phyloP scores from a whole-genome alignment of 2,888 invertebrate genomes.

The Fragum sueziense region DNA sequence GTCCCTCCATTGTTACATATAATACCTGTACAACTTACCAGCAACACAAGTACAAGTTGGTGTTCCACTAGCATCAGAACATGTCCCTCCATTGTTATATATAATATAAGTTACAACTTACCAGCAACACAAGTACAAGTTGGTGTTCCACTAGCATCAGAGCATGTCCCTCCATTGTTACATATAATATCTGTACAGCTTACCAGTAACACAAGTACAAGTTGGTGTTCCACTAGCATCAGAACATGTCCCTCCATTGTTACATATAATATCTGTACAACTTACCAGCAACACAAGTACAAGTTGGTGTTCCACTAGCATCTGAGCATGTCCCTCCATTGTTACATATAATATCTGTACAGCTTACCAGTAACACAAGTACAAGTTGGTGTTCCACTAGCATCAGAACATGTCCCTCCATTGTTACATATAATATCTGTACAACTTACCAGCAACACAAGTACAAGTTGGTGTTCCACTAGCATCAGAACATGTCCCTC shows the following conservation, averaged over 20 bases:
- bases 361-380: slow-evolving; percentile 11
- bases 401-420: background rate
- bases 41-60: slow-evolving; percentile 8
- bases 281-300: slow-evolving; percentile 17
- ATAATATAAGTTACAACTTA: background rate
- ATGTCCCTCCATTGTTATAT: background rate
- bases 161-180: background rate
- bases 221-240: background rate
- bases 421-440: background rate
- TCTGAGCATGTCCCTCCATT: background rate
- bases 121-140: slow-evolving; percentile 13
- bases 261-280: background rate
- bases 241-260: background rate
- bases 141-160: background rate
- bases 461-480: slow-evolving; percentile 32
- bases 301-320: background rate
- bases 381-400: background rate
- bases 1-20: background rate
- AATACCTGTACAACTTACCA: slow-evolving; percentile 20
- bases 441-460: slow-evolving; percentile 34
- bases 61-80: background rate
- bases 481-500: slow-evolving; percentile 54
- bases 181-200: background rate
- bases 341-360: background rate
- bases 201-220: slow-evolving; percentile 14